Evolutionary conservation across 2,888 invertebrate species (phyloP).

Genomic region (Tupiocoris notatus): DNA sequence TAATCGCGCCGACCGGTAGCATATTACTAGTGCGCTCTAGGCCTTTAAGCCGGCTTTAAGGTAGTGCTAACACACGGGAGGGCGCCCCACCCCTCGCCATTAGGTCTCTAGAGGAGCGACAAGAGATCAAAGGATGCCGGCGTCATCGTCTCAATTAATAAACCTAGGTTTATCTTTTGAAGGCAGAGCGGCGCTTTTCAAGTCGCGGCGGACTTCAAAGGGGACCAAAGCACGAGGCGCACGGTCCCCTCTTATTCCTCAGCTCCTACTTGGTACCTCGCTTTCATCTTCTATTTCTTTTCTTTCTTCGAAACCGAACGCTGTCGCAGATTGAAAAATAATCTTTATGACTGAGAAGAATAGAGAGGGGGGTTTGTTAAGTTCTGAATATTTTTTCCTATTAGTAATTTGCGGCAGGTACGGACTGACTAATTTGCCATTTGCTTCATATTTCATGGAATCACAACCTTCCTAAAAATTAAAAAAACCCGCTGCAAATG

Average conservation of each 20-base stretch:
- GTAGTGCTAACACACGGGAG: constrained; percentile 11
- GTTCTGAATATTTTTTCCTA: background rate
- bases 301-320: background rate
- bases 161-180: constrained; percentile 38
- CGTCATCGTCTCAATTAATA: constrained; percentile 43
- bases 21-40: no score
- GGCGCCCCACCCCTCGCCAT: background rate
- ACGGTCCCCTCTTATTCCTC: background rate
- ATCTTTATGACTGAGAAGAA: background rate
- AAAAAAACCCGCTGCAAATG: no score
- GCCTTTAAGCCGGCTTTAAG: no score
- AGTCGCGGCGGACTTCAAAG: constrained; percentile 37
- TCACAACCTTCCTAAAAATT: no score
- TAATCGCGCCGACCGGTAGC: no score
- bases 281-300: background rate
- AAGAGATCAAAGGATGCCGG: constrained; percentile 41
- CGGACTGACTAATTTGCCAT: no score
- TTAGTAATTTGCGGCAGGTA: no score
- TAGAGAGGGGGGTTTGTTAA: no score
- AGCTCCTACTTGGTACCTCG: background rate
- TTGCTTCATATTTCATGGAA: no score
- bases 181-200: constrained; percentile 36
- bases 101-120: background rate
- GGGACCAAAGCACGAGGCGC: background rate
- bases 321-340: background rate